Evolutionary conservation across 2,888 invertebrate genomes (phyloP), one percentile per base, ranked within the genome.

Genomic region (Toxonevra muliebris): DNA sequence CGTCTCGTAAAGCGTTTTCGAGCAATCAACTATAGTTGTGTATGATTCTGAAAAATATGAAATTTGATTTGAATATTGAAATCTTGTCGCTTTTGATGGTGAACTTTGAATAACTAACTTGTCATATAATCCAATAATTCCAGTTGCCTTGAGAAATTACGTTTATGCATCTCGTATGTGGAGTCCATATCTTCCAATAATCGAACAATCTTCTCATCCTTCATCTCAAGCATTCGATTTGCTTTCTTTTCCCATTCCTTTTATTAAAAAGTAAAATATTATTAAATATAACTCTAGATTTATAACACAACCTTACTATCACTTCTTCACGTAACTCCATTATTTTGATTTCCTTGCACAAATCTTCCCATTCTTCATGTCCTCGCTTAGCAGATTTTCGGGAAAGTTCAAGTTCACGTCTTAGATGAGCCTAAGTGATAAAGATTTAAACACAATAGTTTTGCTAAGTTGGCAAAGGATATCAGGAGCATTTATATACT

Each of bases 61-160:
- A 61, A 17, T 0, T 2, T 3, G 19, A 9, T 12, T 8, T 7
- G n/a, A n/a, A 48, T 8, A 5, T 48, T n/a, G 48, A 48, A 48
- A 48, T 48, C 15, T n/a, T 48, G 8, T 48, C 48, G 15, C 10
- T 12, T 48, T 8, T 61, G 20, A 11, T 13, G 8, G 13, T 45
- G 8, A 5, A 12, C 48, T 40, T 30, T n/a, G n/a, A 30, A 30
- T 30, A n/a, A 15, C 17, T 61, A 60, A 59, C 82, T 76, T 9
- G 68, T 72, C 43, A 85, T 69, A 74, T 80, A 82, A 43, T 84
- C 80, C 58, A 84, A 70, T 20, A 81, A 60, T 15, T 80, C 74
- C 1, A 80, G 11, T 0, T 83, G 79, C 1, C 71, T 76, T 9
- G 75, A 72, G 48, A 75, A 79, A 50, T 70, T 74, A 3, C 74